Evolutionary conservation across 1,140 invertebrate genomes (phyloP), one percentile per base, ranked within the genome.

Genomic region (Oncopeltus fasciatus): DNA sequence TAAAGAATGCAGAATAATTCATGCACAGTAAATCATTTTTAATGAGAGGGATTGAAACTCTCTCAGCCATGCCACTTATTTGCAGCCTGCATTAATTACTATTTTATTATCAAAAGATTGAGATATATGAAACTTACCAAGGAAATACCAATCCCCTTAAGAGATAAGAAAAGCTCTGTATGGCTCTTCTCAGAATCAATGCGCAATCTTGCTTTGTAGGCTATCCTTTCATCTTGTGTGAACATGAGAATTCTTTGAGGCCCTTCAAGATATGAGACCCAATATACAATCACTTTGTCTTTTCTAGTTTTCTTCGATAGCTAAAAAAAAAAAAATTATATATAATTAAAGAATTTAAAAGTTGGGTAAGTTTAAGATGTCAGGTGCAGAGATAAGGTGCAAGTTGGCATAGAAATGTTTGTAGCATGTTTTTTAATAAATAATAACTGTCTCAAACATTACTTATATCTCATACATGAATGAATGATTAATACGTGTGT

Each of bases 221-320:
- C 87, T 11, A 90, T 77, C 67, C 81, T 77, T 69, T 88, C 82
- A 68, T 90, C 85, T 73, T 89, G 86, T 0, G 87, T 88, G 67
- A 92, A 83, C n/a, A 89, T 77, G 26, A 91, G 74, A 0, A 87
- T 84, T 69, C 87, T 74, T 73, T 92, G 88, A 29, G 80, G 77
- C 0, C 80, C 81, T 64, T 90, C 84, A 67, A 87, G 77, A 64
- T 85, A 90, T 58, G 86, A 88, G 31, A 89, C 81, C 87, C 88
- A 92, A 68, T 87, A 88, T n/a, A 92, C 83, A 1, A 82, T 75
- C 9, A 87, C 75, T 64, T 78, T 75, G 66, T 82, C 80, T 64
- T 74, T 78, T 26, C 79, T 72, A 1, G 76, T 70, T 58, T 73
- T 68, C 59, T 72, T 73, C 68, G 65, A 51, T 64, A 71, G 43